phyloP scores from a whole-genome alignment of 2,113 vertebrate species.

The Zapus hudsonius region DNA sequence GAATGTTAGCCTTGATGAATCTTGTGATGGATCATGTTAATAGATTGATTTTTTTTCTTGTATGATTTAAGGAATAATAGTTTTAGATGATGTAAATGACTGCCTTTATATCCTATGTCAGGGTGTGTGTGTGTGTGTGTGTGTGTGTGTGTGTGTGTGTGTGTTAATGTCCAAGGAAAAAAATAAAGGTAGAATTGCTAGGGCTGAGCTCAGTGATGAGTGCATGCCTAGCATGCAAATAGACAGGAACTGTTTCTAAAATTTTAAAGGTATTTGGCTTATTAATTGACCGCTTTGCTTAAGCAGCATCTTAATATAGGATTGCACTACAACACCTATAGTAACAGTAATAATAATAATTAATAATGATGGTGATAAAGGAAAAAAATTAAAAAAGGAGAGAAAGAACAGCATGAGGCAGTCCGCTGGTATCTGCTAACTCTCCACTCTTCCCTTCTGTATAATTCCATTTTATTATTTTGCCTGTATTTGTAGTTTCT shows the following conservation, averaged over 20 bases:
- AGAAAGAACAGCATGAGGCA: background rate
- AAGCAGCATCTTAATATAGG: too few species aligned
- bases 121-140: too few species aligned
- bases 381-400: too few species aligned
- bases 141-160: background rate
- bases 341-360: too few species aligned
- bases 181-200: background rate
- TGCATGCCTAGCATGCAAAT: background rate
- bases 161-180: conserved; percentile 35
- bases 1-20: conserved; percentile 14
- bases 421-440: background rate
- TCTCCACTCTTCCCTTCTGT: background rate
- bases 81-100: conserved; percentile 56
- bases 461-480: background rate
- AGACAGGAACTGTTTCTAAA: too few species aligned
- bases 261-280: too few species aligned
- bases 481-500: background rate
- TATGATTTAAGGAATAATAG: background rate
- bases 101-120: background rate
- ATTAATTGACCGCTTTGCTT: too few species aligned
- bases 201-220: background rate
- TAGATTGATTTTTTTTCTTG: conserved; percentile 35
- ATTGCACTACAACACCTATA: too few species aligned
- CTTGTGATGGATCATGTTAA: conserved; percentile 1
- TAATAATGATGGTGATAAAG: too few species aligned